A percentile compares a stretch with the other conserved stretches of the same genome.
phyloP scores from a whole-genome alignment of 2,797 vertebrate genomes.

The Pseudochirops cupreus region DNA sequence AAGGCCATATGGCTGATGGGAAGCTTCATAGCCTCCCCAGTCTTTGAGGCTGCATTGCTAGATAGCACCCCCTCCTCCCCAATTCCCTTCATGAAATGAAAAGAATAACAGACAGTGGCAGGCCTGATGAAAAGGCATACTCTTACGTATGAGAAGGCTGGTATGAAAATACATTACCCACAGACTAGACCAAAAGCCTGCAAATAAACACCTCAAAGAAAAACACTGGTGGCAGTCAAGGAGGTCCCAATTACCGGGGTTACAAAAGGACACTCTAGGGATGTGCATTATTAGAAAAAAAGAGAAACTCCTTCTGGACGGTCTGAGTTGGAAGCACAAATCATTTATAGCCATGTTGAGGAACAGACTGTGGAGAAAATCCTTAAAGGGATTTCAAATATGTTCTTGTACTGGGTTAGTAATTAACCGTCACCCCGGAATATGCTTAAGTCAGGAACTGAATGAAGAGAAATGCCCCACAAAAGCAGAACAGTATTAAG shows the following conservation, averaged over 20 bases:
- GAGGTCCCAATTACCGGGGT: constrained; percentile 76
- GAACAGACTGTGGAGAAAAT: constrained; percentile 71
- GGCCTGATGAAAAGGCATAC: constrained; percentile 60
- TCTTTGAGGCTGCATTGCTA: constrained; percentile 40
- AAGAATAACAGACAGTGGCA: constrained; percentile 48
- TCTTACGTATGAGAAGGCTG: constrained; percentile 58
- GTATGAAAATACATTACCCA: constrained; percentile 61
- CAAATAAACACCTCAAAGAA: constrained; percentile 59
- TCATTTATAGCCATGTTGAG: constrained; percentile 70
- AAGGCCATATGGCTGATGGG: constrained; percentile 17
- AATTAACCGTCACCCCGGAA: constrained; percentile 69
- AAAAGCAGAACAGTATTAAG: constrained; percentile 78
- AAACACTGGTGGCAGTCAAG: constrained; percentile 63
- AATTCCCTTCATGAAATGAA: constrained; percentile 53
- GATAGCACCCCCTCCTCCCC: constrained; percentile 10
- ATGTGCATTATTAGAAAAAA: constrained; percentile 78
- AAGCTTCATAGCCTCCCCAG: constrained; percentile 28
- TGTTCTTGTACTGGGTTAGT: constrained; percentile 72
- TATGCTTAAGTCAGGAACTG: constrained; percentile 32
- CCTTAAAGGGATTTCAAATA: constrained; percentile 80
- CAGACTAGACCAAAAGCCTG: constrained; percentile 54
- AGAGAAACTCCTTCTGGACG: constrained; percentile 66
- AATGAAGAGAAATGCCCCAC: constrained; percentile 61
- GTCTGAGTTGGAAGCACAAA: constrained; percentile 71
- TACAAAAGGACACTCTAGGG: constrained; percentile 76